Conservation (phyloP, 2,888 invertebrate genomes). For the Pteria penguin region DNA sequence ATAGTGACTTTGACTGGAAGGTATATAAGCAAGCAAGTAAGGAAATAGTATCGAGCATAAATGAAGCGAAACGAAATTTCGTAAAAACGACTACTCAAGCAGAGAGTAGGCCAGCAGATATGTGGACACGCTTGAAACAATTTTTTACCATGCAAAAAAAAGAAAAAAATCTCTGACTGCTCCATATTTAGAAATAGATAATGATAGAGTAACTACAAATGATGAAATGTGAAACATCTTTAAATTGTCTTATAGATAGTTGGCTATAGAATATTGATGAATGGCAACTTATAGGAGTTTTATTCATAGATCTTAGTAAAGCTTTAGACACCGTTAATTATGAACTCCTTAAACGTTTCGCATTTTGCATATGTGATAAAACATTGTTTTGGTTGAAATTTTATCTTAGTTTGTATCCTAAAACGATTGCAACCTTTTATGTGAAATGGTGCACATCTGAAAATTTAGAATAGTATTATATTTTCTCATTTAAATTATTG, state of each 20-base stretch:
- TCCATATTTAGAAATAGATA: neutral
- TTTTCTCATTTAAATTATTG: too few relatives aligned
- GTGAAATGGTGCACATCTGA: too few relatives aligned
- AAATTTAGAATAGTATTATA: too few relatives aligned
- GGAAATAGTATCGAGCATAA: neutral
- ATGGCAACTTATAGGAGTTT: conserved; percentile 9
- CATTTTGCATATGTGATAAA: conserved; percentile 15
- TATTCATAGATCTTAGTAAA: conserved; percentile 25
- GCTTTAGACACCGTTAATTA: conserved; percentile 25
- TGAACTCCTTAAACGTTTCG: conserved; percentile 10
- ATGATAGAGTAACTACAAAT: neutral
- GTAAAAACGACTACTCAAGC: neutral
- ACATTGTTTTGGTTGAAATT: too few relatives aligned
- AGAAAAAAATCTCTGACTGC: neutral
- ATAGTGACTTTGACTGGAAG: neutral
- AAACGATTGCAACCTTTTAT: too few relatives aligned
- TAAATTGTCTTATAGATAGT: neutral
- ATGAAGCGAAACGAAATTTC: neutral
- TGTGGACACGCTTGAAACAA: neutral
- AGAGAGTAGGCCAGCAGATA: neutral
- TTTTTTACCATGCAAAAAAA: neutral
- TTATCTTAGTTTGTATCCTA: too few relatives aligned
- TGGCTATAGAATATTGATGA: conserved; percentile 13
- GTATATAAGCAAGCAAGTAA: neutral
- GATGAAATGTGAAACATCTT: neutral